These are phyloP conservation scores for Ceyx melanurus DNA, from an alignment of 2,113 vertebrate species.

Conservation along the genomic window DNA sequence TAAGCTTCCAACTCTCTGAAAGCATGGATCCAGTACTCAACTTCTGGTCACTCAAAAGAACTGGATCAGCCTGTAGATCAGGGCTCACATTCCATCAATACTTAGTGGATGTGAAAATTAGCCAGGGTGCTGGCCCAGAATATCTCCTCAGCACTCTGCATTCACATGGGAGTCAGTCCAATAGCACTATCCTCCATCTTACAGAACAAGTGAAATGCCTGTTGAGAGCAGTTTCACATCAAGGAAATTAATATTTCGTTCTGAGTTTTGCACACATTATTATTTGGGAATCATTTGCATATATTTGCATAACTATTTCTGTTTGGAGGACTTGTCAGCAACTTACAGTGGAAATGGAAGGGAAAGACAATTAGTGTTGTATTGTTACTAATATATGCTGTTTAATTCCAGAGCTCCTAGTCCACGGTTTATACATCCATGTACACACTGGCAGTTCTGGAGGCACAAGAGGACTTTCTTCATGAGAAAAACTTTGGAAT, in stretches of 20 bases:
- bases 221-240: not conserved
- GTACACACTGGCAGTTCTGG: not conserved
- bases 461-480: not conserved
- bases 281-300: not conserved
- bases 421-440: not conserved
- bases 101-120: not conserved
- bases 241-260: rapidly evolving
- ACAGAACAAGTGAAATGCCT: not conserved
- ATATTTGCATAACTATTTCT: not conserved
- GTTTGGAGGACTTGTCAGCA: not conserved
- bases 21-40: not conserved
- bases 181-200: not conserved
- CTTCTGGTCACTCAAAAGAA: not conserved
- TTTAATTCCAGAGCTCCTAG: not conserved
- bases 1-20: not conserved
- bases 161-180: not conserved
- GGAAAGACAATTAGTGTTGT: not conserved
- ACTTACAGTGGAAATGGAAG: not conserved
- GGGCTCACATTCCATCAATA: not conserved
- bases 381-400: not conserved
- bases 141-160: not conserved
- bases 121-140: not conserved
- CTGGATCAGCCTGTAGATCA: not conserved
- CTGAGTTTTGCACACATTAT: not conserved
- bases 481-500: not conserved